These are phyloP conservation scores for Drosophila seguyi DNA, from an alignment of 1,140 invertebrate genomes.

Conservation along the genomic window DNA sequence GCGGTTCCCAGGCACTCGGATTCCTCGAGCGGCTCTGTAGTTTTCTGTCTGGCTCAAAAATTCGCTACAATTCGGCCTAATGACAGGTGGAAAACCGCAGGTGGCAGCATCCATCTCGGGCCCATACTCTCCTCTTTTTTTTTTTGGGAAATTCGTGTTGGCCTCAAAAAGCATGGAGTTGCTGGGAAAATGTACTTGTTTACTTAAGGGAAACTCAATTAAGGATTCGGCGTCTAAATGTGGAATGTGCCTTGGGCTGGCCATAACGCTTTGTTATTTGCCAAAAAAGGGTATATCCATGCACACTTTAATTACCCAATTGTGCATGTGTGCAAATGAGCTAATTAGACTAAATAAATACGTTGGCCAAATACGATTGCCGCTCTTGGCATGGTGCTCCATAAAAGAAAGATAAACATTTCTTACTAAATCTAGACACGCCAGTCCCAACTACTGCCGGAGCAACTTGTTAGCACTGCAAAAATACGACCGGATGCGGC, in stretches of 20 bases:
- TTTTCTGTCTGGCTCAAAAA: constrained; percentile 10
- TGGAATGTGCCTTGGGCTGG: constrained; percentile 15
- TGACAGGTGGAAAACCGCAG: constrained; percentile 25
- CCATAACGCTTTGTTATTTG: constrained; percentile 19
- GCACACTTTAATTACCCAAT: constrained; percentile 9
- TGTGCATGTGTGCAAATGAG: constrained; percentile 27
- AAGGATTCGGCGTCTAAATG: constrained; percentile 6
- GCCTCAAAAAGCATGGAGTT: neutral
- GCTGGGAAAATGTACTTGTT: constrained; percentile 14
- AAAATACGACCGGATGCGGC: constrained; percentile 9
- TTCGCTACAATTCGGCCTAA: constrained; percentile 15
- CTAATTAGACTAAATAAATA: constrained; percentile 44
- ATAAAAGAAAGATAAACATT: constrained; percentile 39
- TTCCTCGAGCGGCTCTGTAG: constrained; percentile 6
- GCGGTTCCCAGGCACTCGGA: constrained; percentile 14
- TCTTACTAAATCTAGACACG: constrained; percentile 34
- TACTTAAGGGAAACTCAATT: constrained; percentile 28
- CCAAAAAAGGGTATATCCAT: constrained; percentile 17
- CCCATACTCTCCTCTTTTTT: neutral
- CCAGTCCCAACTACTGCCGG: constrained; percentile 18
- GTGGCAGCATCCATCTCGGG: constrained; percentile 2
- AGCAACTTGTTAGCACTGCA: constrained; percentile 38
- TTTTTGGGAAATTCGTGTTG: neutral
- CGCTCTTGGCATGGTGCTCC: constrained; percentile 8
- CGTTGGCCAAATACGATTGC: constrained; percentile 18